Percentiles rank a stretch among this genome's conserved stretches.
Conservation (phyloP, 2,797 vertebrate species). For the Mormyrops attenuatus region DNA sequence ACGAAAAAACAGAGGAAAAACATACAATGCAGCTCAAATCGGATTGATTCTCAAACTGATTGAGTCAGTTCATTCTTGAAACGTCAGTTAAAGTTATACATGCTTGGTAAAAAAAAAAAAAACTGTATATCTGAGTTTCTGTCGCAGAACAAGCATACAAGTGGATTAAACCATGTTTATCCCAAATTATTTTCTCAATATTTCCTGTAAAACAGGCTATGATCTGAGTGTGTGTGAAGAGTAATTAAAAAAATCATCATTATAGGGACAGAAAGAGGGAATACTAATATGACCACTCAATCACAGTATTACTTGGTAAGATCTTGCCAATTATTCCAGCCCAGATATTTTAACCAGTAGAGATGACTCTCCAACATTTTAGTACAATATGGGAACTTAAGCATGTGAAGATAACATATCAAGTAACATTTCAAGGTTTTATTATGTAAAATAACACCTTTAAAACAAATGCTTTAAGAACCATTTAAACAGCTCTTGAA, state of each 20-base stretch:
- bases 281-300: not conserved
- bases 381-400: not conserved
- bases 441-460: slow-evolving; percentile 53
- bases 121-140: not conserved
- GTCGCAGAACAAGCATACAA: not conserved
- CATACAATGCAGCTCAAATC: not conserved
- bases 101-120: not conserved
- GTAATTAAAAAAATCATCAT: not conserved
- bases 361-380: not conserved
- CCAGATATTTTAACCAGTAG: not conserved
- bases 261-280: not conserved
- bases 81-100: not conserved
- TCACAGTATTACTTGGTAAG: not conserved
- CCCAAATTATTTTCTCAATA: not conserved
- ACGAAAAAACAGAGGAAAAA: not conserved
- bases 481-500: slow-evolving; percentile 30
- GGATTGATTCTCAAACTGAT: not conserved
- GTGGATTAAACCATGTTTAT: not conserved
- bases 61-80: not conserved
- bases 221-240: not conserved
- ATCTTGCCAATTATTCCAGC: not conserved
- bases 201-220: not conserved
- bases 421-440: slow-evolving; percentile 43
- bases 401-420: not conserved
- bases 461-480: slow-evolving; percentile 45